Conservation (phyloP, 2,113 vertebrate genomes). For the Bubo blakistoni region DNA sequence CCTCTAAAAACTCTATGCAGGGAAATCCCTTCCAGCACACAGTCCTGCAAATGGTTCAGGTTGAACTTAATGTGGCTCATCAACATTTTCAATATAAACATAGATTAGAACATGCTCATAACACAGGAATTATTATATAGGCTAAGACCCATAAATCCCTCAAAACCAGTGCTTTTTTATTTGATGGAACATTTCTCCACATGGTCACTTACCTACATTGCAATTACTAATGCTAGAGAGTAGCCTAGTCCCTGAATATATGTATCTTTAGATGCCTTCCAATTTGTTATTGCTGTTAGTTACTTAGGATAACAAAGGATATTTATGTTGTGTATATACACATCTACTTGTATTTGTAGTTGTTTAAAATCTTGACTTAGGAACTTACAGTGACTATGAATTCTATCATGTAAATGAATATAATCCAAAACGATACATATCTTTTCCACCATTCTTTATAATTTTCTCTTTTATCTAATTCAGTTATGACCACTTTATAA, state of each 20-base stretch:
- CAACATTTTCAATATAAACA: background rate
- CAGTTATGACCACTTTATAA: background rate
- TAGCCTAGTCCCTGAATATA: background rate
- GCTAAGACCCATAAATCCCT: background rate
- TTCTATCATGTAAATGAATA: background rate
- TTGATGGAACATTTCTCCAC: background rate
- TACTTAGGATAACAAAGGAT: background rate
- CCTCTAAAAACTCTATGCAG: background rate
- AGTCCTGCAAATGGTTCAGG: background rate
- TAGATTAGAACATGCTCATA: background rate
- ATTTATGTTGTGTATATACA: background rate
- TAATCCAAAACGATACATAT: background rate
- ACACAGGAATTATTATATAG: background rate
- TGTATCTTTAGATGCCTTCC: background rate
- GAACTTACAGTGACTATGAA: background rate
- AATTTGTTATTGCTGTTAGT: background rate
- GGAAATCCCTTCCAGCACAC: background rate
- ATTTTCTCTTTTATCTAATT: background rate
- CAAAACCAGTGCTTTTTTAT: background rate
- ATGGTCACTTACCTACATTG: rapidly evolving
- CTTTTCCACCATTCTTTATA: background rate
- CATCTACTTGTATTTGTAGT: background rate
- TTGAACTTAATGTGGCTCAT: rapidly evolving
- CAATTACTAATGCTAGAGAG: background rate
- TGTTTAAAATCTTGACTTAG: background rate